A percentile compares a stretch with the other conserved stretches of the same genome.
Conservation (phyloP, 2,888 invertebrate species). For the Tinea trinotella region DNA sequence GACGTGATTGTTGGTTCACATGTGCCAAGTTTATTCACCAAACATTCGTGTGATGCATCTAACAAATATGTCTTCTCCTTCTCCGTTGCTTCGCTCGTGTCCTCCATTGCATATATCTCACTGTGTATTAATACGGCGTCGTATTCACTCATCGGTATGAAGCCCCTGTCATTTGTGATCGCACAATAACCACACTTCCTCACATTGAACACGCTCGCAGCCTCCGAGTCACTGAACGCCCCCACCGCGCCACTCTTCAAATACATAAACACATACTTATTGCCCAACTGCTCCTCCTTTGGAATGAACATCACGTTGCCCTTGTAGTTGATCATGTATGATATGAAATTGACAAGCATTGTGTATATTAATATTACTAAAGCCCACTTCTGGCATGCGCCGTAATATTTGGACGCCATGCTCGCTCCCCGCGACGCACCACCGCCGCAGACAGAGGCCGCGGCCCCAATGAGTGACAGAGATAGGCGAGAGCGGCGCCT, state of each 20-base stretch:
- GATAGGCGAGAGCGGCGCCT: not conserved
- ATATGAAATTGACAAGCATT: constrained; percentile 32
- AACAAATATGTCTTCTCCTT: not conserved
- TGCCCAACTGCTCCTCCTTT: constrained; percentile 37
- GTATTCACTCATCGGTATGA: constrained; percentile 40
- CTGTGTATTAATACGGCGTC: constrained; percentile 35
- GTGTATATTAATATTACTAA: constrained; percentile 37
- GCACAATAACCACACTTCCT: constrained; percentile 37
- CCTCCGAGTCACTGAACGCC: constrained; percentile 25
- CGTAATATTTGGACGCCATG: constrained; percentile 36
- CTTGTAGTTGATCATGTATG: constrained; percentile 32
- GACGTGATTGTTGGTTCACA: constrained; percentile 36
- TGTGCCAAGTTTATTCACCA: constrained; percentile 34
- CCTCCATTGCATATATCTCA: not conserved
- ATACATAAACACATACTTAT: constrained; percentile 39
- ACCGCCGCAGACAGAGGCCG: constrained; percentile 1
- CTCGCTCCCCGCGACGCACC: constrained; percentile 23
- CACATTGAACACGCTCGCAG: constrained; percentile 27
- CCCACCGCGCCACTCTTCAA: constrained; percentile 32
- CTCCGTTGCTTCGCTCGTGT: not conserved
- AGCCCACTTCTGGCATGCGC: too few relatives aligned
- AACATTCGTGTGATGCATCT: constrained; percentile 28
- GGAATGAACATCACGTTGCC: constrained; percentile 33
- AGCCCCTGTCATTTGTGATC: constrained; percentile 45
- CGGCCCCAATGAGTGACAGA: not conserved